These are phyloP conservation scores for Limnephilus rhombicus DNA, from an alignment of 2,888 invertebrate genomes.

Conservation along the genomic window DNA sequence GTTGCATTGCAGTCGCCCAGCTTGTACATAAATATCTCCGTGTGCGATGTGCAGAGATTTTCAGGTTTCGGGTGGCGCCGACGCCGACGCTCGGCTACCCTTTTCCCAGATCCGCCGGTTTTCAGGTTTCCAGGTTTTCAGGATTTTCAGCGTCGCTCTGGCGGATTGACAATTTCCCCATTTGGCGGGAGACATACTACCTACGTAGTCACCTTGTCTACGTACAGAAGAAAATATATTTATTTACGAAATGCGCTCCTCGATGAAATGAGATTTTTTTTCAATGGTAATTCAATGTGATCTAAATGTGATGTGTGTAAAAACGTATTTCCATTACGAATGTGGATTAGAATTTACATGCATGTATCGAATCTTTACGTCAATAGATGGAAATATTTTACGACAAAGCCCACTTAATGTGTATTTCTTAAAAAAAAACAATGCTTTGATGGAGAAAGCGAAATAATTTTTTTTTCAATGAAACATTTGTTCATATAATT, in stretches of 20 bases:
- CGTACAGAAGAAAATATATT: conserved; percentile 1
- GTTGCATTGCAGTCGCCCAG: too few relatives aligned
- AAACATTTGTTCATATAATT: neutral
- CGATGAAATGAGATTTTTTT: conserved; percentile 39
- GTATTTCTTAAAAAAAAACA: neutral
- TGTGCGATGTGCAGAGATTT: neutral
- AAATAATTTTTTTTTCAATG: neutral
- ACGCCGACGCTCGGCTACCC: neutral
- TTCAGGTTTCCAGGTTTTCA: neutral
- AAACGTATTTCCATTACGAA: conserved; percentile 36
- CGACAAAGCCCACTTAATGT: neutral
- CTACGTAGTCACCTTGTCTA: neutral
- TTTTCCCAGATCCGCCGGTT: neutral
- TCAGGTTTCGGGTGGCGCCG: neutral
- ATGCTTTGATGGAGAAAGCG: neutral
- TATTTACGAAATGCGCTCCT: conserved; percentile 39
- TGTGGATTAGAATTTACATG: conserved; percentile 30
- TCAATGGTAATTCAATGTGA: conserved; percentile 40
- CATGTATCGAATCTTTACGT: neutral
- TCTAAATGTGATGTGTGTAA: conserved; percentile 32
- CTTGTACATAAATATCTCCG: too few relatives aligned
- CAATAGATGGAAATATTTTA: conserved; percentile 19
- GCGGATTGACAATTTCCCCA: conserved; percentile 43
- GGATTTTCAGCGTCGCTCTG: conserved; percentile 25
- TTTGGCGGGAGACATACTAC: neutral